A percentile compares a stretch with the other conserved stretches of the same genome.
Conservation (phyloP, 2,113 vertebrate species). For the Toxostoma redivivum region DNA sequence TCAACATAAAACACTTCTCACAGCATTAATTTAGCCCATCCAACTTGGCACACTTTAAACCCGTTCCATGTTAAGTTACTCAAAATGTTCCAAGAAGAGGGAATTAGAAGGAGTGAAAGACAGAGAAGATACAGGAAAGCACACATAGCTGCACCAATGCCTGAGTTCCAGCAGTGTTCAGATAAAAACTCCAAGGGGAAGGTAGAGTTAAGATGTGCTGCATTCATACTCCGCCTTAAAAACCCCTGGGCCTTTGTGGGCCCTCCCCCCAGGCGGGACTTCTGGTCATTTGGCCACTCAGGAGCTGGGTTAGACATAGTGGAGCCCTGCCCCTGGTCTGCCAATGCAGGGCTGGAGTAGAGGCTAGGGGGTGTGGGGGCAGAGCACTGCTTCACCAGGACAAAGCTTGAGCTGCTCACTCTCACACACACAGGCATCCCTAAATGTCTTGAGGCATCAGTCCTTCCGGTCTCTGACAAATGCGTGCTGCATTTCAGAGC, state of each 20-base stretch:
- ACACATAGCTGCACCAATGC: not conserved
- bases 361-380: not conserved
- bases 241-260: not conserved
- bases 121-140: not conserved
- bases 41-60: not conserved
- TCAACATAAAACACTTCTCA: not conserved
- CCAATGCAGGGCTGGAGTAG: not conserved
- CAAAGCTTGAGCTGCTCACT: not conserved
- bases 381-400: not conserved
- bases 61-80: not conserved
- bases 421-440: not conserved
- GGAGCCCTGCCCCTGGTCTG: not conserved
- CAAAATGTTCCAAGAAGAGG: not conserved
- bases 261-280: not conserved
- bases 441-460: rapidly evolving
- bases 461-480: not conserved
- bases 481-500: not conserved
- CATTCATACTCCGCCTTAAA: not conserved
- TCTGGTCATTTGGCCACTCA: not conserved
- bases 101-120: not conserved
- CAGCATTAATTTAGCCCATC: not conserved
- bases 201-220: not conserved
- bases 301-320: not conserved
- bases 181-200: not conserved
- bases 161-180: not conserved